Conservation (phyloP, 2,797 vertebrate genomes). For the Iguana delicatissima region DNA sequence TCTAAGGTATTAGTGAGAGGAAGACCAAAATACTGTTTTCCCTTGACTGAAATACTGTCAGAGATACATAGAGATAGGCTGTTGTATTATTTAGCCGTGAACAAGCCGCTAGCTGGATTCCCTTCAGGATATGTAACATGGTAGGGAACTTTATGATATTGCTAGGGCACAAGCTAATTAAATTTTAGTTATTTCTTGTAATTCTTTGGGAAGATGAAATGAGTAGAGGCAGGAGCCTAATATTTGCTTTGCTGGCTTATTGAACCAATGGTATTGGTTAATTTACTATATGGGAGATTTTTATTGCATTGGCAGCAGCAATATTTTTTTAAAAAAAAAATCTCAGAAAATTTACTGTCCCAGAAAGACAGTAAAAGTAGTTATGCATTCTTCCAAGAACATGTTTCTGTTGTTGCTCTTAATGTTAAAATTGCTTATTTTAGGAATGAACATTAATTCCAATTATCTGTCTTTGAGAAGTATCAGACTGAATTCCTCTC, state of each 20-base stretch:
- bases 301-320: constrained; percentile 5
- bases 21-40: not conserved
- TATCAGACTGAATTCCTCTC: not conserved
- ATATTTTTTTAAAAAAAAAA: constrained; percentile 9
- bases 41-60: constrained; percentile 15
- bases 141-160: constrained; percentile 11
- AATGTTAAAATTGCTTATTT: constrained; percentile 4
- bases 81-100: not conserved
- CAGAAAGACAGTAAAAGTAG: not conserved
- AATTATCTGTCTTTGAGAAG: not conserved
- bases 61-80: not conserved
- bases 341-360: not conserved
- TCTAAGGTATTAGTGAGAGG: not conserved
- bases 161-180: constrained; percentile 18
- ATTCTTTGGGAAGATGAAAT: constrained; percentile 22
- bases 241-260: constrained; percentile 39
- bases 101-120: constrained; percentile 10
- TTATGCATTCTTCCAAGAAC: constrained; percentile 5
- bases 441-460: not conserved
- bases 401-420: not conserved
- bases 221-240: constrained; percentile 8
- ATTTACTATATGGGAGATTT: constrained; percentile 33
- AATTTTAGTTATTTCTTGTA: constrained; percentile 43
- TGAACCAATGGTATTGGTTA: not conserved
- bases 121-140: not conserved